Evolutionary conservation across 2,888 invertebrate species (phyloP).

Genomic region (Caenorhabditis virilis): DNA sequence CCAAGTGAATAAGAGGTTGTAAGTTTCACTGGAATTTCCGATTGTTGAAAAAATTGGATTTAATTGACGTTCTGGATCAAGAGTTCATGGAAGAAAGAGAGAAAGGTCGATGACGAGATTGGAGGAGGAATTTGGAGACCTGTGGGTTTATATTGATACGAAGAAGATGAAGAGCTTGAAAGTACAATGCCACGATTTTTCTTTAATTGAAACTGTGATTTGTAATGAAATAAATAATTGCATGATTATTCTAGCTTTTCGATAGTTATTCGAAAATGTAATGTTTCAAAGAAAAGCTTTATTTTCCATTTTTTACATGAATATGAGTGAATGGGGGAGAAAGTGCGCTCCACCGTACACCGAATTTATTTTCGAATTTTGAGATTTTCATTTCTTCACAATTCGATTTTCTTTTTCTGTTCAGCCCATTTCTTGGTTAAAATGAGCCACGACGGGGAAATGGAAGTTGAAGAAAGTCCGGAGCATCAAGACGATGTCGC

Average conservation of each 20-base stretch:
- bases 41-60: constrained; percentile 12
- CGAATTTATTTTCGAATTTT: too few species aligned
- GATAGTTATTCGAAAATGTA: too few species aligned
- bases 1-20: constrained; percentile 41
- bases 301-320: constrained; percentile 25
- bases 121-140: constrained; percentile 81
- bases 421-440: too few species aligned
- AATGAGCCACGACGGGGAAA: too few species aligned
- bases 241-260: too few species aligned
- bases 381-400: too few species aligned
- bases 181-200: constrained; percentile 51
- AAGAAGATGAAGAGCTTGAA: constrained; percentile 64
- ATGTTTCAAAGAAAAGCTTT: not conserved
- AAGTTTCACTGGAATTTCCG: constrained; percentile 4
- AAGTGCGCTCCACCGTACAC: too few species aligned
- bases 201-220: constrained; percentile 56
- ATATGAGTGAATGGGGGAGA: constrained; percentile 58
- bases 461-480: constrained; percentile 35
- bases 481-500: constrained; percentile 6
- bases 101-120: constrained; percentile 79
- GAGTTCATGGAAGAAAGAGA: constrained; percentile 69
- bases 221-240: not conserved
- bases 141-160: constrained; percentile 76
- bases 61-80: constrained; percentile 45
- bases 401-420: too few species aligned